A percentile compares a stretch with the other conserved stretches of the same genome.
phyloP scores from a whole-genome alignment of 2,797 vertebrate genomes.

The Lagorchestes hirsutus region DNA sequence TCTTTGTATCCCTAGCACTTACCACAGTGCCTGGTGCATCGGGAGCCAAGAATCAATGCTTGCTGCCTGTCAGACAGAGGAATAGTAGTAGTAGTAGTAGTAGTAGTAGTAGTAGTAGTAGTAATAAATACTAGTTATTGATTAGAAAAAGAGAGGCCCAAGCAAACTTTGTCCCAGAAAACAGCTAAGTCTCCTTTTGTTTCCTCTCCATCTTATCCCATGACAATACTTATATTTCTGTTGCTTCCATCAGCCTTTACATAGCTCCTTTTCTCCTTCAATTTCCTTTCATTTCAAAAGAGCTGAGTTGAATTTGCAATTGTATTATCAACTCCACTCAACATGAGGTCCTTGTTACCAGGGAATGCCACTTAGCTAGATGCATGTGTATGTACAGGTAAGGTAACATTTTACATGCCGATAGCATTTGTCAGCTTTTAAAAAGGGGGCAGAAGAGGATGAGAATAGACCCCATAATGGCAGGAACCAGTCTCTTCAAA shows the following conservation, averaged over 20 bases:
- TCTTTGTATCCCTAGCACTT: background rate
- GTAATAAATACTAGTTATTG: background rate
- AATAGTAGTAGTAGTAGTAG: too few relatives aligned
- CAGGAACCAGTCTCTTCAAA: background rate
- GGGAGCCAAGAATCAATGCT: background rate
- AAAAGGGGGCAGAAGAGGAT: background rate
- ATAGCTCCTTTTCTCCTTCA: background rate
- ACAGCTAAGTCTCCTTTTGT: background rate
- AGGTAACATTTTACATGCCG: background rate
- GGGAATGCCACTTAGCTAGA: background rate
- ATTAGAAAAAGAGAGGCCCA: background rate
- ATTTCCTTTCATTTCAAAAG: background rate
- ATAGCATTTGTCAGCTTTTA: background rate
- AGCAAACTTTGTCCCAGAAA: background rate
- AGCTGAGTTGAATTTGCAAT: background rate
- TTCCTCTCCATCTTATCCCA: background rate
- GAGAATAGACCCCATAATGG: background rate
- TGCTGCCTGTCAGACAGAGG: background rate
- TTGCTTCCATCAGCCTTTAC: background rate
- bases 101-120: too few relatives aligned
- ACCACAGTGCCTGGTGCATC: background rate
- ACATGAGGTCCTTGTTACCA: background rate
- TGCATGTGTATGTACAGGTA: background rate
- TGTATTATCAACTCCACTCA: background rate
- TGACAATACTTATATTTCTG: background rate